A percentile compares a stretch with the other conserved stretches of the same genome.
Conservation (phyloP, 92 coral and sea anemone species). For the Pocillopora grandis region DNA sequence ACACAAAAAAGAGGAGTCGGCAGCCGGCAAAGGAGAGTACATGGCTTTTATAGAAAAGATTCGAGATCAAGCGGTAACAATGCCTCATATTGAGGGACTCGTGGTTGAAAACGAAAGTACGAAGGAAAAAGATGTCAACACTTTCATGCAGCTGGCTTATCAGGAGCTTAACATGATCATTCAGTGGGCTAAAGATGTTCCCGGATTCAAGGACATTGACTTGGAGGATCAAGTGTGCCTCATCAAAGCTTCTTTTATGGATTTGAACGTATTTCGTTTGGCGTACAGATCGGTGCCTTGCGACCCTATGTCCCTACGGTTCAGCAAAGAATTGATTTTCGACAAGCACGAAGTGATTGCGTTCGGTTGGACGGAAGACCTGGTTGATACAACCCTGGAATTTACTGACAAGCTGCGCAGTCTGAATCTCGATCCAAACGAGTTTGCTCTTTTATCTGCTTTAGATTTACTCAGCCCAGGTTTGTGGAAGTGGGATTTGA, state of each 20-base stretch:
- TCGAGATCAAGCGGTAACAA: conserved; percentile 38
- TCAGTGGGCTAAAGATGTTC: conserved; percentile 93
- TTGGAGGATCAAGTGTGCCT: conserved; percentile 88
- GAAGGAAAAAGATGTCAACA: conserved; percentile 53
- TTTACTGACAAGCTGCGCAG: conserved; percentile 87
- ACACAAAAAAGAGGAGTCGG: background rate
- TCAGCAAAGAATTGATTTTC: conserved; percentile 58
- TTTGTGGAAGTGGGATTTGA: conserved; percentile 17
- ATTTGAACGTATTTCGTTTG: conserved; percentile 83
- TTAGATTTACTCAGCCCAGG: conserved; percentile 89
- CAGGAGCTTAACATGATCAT: conserved; percentile 77
- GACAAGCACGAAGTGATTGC: conserved; percentile 63
- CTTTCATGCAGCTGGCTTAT: conserved; percentile 81
- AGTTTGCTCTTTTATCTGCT: conserved; percentile 88
- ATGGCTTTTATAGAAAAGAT: conserved; percentile 70
- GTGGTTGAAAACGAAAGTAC: conserved; percentile 15
- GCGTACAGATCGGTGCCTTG: conserved; percentile 88
- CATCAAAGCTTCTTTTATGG: conserved; percentile 91
- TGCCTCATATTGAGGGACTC: conserved; percentile 57
- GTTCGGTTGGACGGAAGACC: conserved; percentile 86
- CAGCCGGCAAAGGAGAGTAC: conserved; percentile 52
- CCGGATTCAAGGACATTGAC: conserved; percentile 83
- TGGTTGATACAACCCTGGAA: conserved; percentile 88
- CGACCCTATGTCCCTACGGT: conserved; percentile 81
- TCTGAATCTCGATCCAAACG: conserved; percentile 77